phyloP scores from a whole-genome alignment of 1,140 invertebrate genomes.

The Manduca sexta region DNA sequence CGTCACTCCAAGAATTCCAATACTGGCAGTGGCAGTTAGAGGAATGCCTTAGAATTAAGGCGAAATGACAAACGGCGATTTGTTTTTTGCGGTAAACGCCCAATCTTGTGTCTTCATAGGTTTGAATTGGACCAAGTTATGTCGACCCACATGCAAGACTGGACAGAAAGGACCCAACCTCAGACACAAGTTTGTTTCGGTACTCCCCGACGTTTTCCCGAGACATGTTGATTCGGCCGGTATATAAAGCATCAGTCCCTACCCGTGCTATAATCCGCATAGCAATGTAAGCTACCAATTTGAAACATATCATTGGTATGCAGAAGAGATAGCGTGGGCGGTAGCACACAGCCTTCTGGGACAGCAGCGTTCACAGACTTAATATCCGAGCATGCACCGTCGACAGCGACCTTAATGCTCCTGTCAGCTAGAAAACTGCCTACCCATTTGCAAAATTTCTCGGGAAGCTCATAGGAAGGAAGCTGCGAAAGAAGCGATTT shows the following conservation, averaged over 20 bases:
- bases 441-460: constrained; percentile 8
- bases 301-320: constrained; percentile 7
- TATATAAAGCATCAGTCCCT: neutral
- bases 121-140: neutral
- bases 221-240: neutral
- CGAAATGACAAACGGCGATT: too few species aligned
- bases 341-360: constrained; percentile 5
- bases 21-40: too few species aligned
- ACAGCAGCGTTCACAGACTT: constrained; percentile 1
- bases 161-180: neutral
- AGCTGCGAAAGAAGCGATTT: constrained; percentile 27
- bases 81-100: too few species aligned
- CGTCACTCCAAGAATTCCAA: too few species aligned
- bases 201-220: neutral
- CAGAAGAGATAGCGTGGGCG: constrained; percentile 5
- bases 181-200: neutral
- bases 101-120: neutral
- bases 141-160: neutral
- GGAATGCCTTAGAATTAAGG: too few species aligned
- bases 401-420: constrained; percentile 5
- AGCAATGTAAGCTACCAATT: constrained; percentile 4
- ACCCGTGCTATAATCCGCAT: neutral
- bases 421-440: constrained; percentile 10
- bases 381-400: neutral
- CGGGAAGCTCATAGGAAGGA: constrained; percentile 10